Evolutionary conservation across 2,888 invertebrate genomes (phyloP).

Genomic region (Argyresthia albistria): DNA sequence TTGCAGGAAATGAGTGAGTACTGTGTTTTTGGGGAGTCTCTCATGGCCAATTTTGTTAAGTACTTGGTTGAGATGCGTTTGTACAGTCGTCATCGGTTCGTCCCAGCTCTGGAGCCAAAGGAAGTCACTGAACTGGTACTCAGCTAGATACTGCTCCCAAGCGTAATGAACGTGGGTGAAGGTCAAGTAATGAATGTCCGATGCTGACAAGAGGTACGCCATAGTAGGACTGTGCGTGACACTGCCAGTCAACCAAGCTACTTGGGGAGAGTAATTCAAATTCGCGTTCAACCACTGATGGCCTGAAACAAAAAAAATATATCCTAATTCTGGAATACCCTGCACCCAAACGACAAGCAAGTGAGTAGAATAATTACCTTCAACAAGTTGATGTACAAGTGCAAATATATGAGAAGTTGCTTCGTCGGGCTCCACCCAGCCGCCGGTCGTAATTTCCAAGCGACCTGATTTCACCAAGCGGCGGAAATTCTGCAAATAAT

Average conservation of each 20-base stretch:
- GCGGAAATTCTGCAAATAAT: conserved; percentile 71
- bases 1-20: conserved; percentile 45
- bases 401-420: conserved; percentile 90
- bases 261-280: conserved; percentile 82
- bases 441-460: conserved; percentile 92
- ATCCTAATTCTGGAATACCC: background rate
- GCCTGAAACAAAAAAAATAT: conserved; percentile 64
- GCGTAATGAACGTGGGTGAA: conserved; percentile 93
- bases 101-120: conserved; percentile 92
- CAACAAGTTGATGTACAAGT: conserved; percentile 90
- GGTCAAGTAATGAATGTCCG: conserved; percentile 86
- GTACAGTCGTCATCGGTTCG: conserved; percentile 9
- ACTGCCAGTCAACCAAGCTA: conserved; percentile 94
- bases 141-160: conserved; percentile 94
- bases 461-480: conserved; percentile 83
- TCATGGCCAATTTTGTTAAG: conserved; percentile 41
- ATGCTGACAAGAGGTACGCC: conserved; percentile 85
- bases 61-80: conserved; percentile 27
- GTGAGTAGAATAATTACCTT: conserved; percentile 71
- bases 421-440: conserved; percentile 97
- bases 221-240: conserved; percentile 96
- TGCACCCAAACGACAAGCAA: background rate
- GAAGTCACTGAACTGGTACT: conserved; percentile 90
- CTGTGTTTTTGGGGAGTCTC: conserved; percentile 39
- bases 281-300: conserved; percentile 91